Base-by-base conservation (phyloP, 2,113 vertebrate genomes). In the Tonatia bakeri region DNA sequence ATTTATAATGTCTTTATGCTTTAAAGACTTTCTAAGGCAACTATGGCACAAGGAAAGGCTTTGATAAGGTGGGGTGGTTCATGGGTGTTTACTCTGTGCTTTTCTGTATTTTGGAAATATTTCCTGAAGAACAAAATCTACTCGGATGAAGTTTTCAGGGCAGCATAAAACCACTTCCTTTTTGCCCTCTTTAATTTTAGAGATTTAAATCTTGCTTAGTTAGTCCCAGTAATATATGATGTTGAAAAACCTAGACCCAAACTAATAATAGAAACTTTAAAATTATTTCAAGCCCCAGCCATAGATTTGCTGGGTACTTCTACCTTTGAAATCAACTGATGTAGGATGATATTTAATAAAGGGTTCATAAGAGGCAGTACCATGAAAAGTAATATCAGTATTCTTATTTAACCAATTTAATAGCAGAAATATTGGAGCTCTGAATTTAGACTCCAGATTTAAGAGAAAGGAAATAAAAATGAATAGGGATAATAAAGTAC, bases 391-490 rank as follows among this genome's bases (percentile, higher is more conserved):
- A 11, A 33, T 26, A 72, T 47, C 2, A 13, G 33, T 75, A 19
- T 14, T 82, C 43, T 90, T 64, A 87, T 31, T 69, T 95, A 40
- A 40, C 28, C 75, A 70, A 92, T 67, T 45, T 17, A 93, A 75
- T 6, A 86, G 28, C 31, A 90, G 93, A 73, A 50, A 47, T 26
- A 38, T 52, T 1, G 69, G 65, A 75, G 28, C 31, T 90, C 33
- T 61, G 83, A 90, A 87, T 92, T 93, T 84, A 91, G 61, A 90
- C 28, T 65, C 38, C 50, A 65, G 64, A 38, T 45, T 83, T 81
- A 81, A 87, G 43, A 81, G n/a, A 56, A 84, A 95, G 80, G 45
- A 97, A 91, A 94, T 79, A 33, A 64, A 83, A 81, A 79, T 28
- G n/a, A 70, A 65, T 17, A 56, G 56, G 47, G 10, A 64, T 19